A percentile compares a stretch with the other conserved stretches of the same genome.
phyloP scores from a whole-genome alignment of 92 coral and sea anemone genomes.

The Zoanthus sociatus region DNA sequence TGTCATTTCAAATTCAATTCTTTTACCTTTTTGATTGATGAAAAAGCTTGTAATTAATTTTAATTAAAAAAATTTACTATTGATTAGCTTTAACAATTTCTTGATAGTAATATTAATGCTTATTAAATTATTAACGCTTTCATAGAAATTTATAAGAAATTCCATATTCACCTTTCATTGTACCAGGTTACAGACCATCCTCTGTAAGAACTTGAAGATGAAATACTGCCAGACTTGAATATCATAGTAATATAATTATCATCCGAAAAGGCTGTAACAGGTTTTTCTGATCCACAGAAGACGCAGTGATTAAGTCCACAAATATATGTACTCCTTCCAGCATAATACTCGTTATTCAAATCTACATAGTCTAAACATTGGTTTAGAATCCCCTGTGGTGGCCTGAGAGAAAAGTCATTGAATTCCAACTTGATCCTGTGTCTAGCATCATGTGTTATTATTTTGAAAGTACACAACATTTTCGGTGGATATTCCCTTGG shows the following conservation, averaged over 20 bases:
- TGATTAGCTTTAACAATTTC: too few species aligned
- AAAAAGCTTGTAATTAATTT: too few species aligned
- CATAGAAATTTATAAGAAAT: too few species aligned
- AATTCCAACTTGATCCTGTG: constrained; percentile 37
- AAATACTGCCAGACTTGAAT: neutral
- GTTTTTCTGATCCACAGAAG: constrained; percentile 22
- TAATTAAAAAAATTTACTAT: too few species aligned
- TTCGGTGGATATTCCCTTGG: neutral
- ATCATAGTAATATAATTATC: constrained; percentile 8
- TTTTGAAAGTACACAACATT: neutral
- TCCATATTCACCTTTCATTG: constrained; percentile 32
- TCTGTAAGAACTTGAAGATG: neutral
- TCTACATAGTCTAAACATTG: constrained; percentile 14
- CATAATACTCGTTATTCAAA: neutral
- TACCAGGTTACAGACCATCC: constrained; percentile 32
- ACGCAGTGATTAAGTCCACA: neutral
- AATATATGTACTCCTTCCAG: neutral
- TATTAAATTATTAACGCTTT: too few species aligned
- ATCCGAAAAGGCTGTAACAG: constrained; percentile 17
- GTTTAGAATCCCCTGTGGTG: neutral
- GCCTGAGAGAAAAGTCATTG: constrained; percentile 8
- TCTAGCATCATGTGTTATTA: constrained; percentile 4
- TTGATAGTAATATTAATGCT: too few species aligned
- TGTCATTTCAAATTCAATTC: too few species aligned
- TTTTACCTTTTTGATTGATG: too few species aligned